Evolutionary conservation across 2,113 vertebrate species (phyloP), one percentile per base, ranked within the genome.

Genomic region (Progne subis): DNA sequence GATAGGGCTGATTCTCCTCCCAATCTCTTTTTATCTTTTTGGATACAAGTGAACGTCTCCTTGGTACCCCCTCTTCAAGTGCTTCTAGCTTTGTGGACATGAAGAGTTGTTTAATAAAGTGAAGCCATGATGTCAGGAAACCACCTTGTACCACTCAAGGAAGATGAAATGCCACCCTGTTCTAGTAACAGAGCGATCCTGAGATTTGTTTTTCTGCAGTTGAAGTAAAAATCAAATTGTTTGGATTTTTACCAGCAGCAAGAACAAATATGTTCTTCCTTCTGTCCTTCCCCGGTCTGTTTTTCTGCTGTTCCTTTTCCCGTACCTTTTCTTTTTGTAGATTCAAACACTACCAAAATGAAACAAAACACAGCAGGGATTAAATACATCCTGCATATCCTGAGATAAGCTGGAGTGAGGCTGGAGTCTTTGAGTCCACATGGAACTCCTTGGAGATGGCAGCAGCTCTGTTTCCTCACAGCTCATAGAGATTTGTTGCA

Each of bases 261-360:
- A 77, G 96, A 94, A 71, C 86, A 96, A 95, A 92, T 86, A 92
- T 70, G 64, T 81, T 97, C 67, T 97, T 97, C 91, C 90, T 90
- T 97, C 92, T 96, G 95, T 85, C 78, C 46, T 76, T 92, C 37
- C 43, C 11, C 0, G 4, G 17, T 46, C 80, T 90, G 65, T 87
- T 95, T 95, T 82, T 56, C 69, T 89, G 63, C 89, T 74, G 24
- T 69, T 91, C 81, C 39, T 89, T 94, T 91, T 68, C 50, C 72
- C 0, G 0, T 60, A 68, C 26, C n/a, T 67, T 32, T 71, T 43
- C 41, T 77, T 92, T 87, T 29, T 32, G 31, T 57, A 14, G 24
- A 29, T 81, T 77, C 56, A 67, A 32, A 44, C 43, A 21, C 37
- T 83, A 49, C 65, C 52, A 59, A 77, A 75, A 55, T 24, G 26